These are phyloP conservation scores for Dendrolimus pini DNA, from an alignment of 2,888 invertebrate genomes.

Conservation along the genomic window DNA sequence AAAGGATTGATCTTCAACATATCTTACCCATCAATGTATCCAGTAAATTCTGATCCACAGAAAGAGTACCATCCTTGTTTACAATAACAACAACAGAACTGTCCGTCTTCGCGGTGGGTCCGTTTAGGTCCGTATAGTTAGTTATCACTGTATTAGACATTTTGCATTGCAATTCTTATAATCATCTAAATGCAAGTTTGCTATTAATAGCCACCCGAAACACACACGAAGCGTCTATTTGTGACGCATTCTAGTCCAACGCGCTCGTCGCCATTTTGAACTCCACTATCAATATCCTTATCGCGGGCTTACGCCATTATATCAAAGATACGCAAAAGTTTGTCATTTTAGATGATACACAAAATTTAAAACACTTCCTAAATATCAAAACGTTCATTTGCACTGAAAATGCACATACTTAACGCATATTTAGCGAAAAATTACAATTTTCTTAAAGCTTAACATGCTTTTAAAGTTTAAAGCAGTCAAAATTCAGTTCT, in stretches of 20 bases:
- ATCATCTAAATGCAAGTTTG: slow-evolving; percentile 46
- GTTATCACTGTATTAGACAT: slow-evolving; percentile 76
- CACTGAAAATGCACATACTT: too few species aligned
- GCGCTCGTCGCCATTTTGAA: slow-evolving; percentile 69
- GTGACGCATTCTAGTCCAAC: slow-evolving; percentile 53
- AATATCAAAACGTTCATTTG: too few species aligned
- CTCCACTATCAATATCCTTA: slow-evolving; percentile 20
- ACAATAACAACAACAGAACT: slow-evolving; percentile 89
- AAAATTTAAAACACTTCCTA: too few species aligned
- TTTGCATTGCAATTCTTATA: slow-evolving; percentile 49
- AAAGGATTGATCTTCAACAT: background rate
- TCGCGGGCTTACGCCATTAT: background rate
- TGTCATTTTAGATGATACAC: background rate
- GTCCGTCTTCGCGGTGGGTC: slow-evolving; percentile 75
- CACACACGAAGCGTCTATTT: slow-evolving; percentile 62
- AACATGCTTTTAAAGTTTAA: too few species aligned
- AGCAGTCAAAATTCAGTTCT: too few species aligned
- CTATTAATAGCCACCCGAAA: slow-evolving; percentile 62
- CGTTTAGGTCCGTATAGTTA: slow-evolving; percentile 71
- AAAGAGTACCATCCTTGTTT: slow-evolving; percentile 90
- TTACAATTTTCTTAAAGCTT: too few species aligned
- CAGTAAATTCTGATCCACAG: slow-evolving; percentile 87
- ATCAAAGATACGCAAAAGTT: background rate
- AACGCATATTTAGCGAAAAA: too few species aligned
- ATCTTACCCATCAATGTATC: slow-evolving; percentile 86